phyloP scores from a whole-genome alignment of 2,113 vertebrate genomes.

The Crotalus horridus region DNA sequence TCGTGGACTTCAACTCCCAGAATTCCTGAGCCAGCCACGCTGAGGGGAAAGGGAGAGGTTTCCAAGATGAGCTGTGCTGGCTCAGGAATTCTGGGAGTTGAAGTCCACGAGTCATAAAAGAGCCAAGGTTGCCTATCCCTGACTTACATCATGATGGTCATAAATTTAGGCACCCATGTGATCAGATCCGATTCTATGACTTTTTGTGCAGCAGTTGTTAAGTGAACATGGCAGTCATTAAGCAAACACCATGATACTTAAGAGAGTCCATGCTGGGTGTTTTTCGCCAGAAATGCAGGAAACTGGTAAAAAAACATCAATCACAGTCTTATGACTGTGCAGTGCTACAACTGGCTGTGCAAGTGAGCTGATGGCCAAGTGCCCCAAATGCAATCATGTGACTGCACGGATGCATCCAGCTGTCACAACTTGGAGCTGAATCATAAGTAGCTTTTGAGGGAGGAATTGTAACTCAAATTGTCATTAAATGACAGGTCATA shows the following conservation, averaged over 20 bases:
- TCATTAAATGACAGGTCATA: background rate
- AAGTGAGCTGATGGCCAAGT: background rate
- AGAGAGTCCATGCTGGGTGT: background rate
- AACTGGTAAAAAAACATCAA: background rate
- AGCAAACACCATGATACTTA: background rate
- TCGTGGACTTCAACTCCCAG: no score
- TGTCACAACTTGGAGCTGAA: background rate
- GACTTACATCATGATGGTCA: no score
- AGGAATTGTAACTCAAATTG: background rate
- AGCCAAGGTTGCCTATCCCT: no score
- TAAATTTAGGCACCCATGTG: no score
- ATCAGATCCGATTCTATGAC: no score
- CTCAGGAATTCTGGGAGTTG: no score
- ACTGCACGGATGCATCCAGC: background rate
- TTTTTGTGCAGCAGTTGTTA: background rate
- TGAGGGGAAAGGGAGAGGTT: no score
- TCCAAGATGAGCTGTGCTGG: no score
- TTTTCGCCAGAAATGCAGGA: background rate
- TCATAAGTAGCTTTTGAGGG: background rate
- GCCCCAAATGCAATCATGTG: background rate
- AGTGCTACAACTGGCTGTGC: background rate
- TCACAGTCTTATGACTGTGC: background rate
- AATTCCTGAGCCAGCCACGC: no score
- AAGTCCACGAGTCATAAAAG: no score
- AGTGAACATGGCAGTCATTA: background rate